Base-by-base conservation (phyloP, 2,113 vertebrate species). In the Tilapia sparmanii region DNA sequence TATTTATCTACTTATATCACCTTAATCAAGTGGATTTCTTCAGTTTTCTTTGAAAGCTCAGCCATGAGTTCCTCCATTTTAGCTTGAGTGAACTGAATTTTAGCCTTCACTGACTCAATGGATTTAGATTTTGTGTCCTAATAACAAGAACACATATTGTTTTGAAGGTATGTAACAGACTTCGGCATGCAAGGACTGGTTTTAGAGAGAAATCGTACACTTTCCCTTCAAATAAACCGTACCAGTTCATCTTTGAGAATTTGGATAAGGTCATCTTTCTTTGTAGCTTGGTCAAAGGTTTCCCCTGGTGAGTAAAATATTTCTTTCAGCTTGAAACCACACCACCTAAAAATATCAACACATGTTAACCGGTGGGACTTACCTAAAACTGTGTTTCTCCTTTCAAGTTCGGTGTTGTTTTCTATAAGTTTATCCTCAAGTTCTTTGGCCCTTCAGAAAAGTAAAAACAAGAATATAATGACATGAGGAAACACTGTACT, bases 201-300 rank as follows among this genome's bases (percentile, higher is more conserved):
- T 19, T 2, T 68, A 35, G 18, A 71, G 79, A 16, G 11, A 85
- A 71, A 76, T 5, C 12, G 33, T 59, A 45, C 24, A 83, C 9
- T 78, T 42, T 12, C 73, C 4, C 45, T 26, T 71, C 31, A 82
- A 82, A 88, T 24, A 35, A 76, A 76, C 80, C 96, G 42, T 97
- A 98, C 98, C 87, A 97, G 89, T 66, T 96, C 92, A 89, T 92
- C 93, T 93, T 95, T 95, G 26, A 98, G 91, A 86, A 95, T 93
- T 94, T 97, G 94, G 87, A 98, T 94, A 91, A 97, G 93, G 68
- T 63, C 91, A 92, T 98, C 96, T 91, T 96, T 96, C 81, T 96
- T 93, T 90, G 91, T 91, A 95, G 96, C 97, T 55, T 96, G 81
- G 73, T 96, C 92, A 42, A 71, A 90, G 87, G 96, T 95, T 89